Evolutionary conservation across 2,113 vertebrate species (phyloP), one percentile per base, ranked within the genome.

Genomic region (Empidonax alnorum): DNA sequence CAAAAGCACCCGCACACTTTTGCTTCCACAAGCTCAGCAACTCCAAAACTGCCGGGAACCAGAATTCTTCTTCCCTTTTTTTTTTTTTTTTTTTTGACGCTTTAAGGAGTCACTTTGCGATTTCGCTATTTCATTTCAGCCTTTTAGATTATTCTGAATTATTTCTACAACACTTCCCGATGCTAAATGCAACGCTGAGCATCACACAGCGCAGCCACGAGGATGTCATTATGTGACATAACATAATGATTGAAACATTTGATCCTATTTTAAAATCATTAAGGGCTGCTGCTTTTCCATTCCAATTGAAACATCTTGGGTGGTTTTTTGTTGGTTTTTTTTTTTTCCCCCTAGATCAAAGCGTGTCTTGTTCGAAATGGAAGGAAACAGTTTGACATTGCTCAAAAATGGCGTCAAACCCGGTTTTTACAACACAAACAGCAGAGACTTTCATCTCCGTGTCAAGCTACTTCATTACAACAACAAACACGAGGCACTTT

Each of bases 391-490:
- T 90, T 59, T 92, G 96, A 96, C 93, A 94, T 71, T 75, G 94
- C 69, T 96, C 66, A 89, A 67, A 92, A 93, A 94, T 78, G 89
- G 94, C 89, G 69, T 92, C 93, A 92, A 95, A 92, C 18, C 62
- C 69, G 18, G 46, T 68, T 92, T 89, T 84, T 94, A 92, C 95
- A 92, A 89, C 80, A 67, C 61, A 89, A 95, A 93, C 96, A 91
- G 84, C 61, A 13, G 31, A 39, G 77, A 44, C 96, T 97, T 96
- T 97, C 94, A 97, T 96, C 95, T 96, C 35, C 0, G 0, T 91
- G 96, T 97, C 96, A 89, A 94, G 89, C 77, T 25, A 50, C 84
- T 91, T 95, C 93, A 84, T 95, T 96, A 95, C 93, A 87, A 92
- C 93, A 81, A 92, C 91, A 96, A 95, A 92, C 89, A 79, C 6